phyloP scores from a whole-genome alignment of 2,888 invertebrate species.

The Synergus japonicus region DNA sequence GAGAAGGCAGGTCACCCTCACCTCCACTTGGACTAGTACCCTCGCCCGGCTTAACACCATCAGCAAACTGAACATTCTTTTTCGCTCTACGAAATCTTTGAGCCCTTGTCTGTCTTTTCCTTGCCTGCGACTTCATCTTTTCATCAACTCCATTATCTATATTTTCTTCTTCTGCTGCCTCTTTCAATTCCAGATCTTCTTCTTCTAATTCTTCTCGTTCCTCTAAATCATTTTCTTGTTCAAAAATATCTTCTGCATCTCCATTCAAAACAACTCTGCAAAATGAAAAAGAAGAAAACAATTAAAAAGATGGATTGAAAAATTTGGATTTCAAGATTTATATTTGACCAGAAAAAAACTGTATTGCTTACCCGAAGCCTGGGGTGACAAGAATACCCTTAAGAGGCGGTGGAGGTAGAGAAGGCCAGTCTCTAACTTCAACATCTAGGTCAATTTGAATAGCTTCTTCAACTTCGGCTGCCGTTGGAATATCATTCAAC shows the following conservation, averaged over 20 bases:
- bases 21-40: constrained; percentile 81
- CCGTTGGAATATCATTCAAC: background rate
- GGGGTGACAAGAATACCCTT: constrained; percentile 81
- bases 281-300: constrained; percentile 16
- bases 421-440: constrained; percentile 55
- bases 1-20: constrained; percentile 81
- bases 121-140: constrained; percentile 23
- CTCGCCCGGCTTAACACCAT: constrained; percentile 81
- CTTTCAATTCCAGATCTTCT: constrained; percentile 55
- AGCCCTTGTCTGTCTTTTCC: constrained; percentile 32
- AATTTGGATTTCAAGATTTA: background rate
- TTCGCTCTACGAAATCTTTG: constrained; percentile 57
- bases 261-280: constrained; percentile 70
- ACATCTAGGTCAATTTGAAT: constrained; percentile 46
- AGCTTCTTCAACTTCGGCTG: constrained; percentile 46
- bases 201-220: constrained; percentile 58
- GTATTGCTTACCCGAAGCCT: constrained; percentile 77
- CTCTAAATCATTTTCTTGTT: constrained; percentile 54
- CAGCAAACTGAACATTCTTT: constrained; percentile 81
- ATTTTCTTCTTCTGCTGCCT: constrained; percentile 51
- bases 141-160: constrained; percentile 44
- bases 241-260: constrained; percentile 58
- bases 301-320: too few species aligned
- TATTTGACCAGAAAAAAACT: background rate
- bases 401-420: constrained; percentile 77